Evolutionary conservation across 2,797 vertebrate genomes (phyloP), one percentile per base, ranked within the genome.

Genomic region (Brachymystax lenok): DNA sequence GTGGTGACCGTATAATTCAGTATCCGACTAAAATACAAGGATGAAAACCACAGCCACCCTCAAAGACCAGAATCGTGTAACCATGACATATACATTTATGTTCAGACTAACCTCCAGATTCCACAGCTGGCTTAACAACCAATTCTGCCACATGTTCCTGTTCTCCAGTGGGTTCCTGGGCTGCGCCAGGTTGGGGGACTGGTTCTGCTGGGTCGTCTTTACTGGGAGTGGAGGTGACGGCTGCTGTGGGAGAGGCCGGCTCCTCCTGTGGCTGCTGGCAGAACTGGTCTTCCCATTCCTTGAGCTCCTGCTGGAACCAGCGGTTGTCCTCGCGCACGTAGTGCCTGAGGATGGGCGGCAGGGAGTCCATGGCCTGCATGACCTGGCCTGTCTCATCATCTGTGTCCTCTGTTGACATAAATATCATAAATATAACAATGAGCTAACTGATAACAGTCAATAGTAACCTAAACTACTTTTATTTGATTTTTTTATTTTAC

Each of bases 221-320:
- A 59, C 63, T 40, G 52, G 79, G 67, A 1, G 84, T 61, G 69
- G 90, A 87, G 4, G 78, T 8, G 19, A 40, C 76, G 0, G 80
- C 33, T 0, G 81, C 40, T 5, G 84, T 75, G 13, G 73, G 86
- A 3, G 89, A 28, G 0, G 92, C 89, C 2, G 93, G 92, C 10
- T 96, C 96, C 76, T 96, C 95, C 4, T 95, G 95, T 0, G 83
- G 88, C 6, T 93, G 93, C 89, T 97, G 97, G 84, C 95, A 95
- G 61, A 95, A 95, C 64, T 98, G 97, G 77, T 97, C 96, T 93
- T 98, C 95, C 98, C 97, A 98, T 40, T 98, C 97, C 3, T 91
- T 95, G 10, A 97, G 89, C 91, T 99, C 97, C 84, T 96, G 96
- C 86, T 97, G 96, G 79, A 99, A 96, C 79, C 94, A 94, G 91